Evolutionary conservation across 1,140 invertebrate species (phyloP), one percentile per base, ranked within the genome.

Genomic region (Diplogasteroides magnus): DNA sequence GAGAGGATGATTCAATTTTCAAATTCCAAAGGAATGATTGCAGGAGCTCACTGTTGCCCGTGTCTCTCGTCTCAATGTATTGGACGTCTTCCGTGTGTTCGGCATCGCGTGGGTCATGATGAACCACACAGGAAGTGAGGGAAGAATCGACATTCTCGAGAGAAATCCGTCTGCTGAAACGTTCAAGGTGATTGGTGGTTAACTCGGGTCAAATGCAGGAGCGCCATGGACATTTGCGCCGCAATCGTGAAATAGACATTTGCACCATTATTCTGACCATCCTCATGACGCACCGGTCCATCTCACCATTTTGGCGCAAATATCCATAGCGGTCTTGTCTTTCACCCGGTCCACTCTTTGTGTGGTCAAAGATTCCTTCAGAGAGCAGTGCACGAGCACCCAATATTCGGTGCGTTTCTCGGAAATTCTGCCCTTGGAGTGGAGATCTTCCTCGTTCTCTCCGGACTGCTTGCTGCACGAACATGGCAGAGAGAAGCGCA

Each of bases 351-450:
- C n/a, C n/a, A n/a, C n/a, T n/a, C n/a, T n/a, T n/a, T n/a, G n/a
- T n/a, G n/a, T n/a, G n/a, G n/a, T 19, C 37, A 48, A 48, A 6
- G 37, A 48, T 19, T 48, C 37, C 37, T 19, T 48, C 65, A 80
- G 68, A 57, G 61, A 27, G 64, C 71, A 15, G 65, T 81, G 15
- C 79, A 81, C 61, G 62, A 77, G 28, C 76, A 83, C 64, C 76
- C 76, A n/a, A 56, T 81, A 19, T 76, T 81, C 57, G 79, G 79
- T n/a, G 74, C 79, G 6, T 55, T 83, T 1, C 71, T 81, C 31
- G 79, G 79, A 2, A 81, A 81, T 59, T 81, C 78, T 1, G 80
- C 81, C 0, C 67, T 81, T 2, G 79, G 79, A 2, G 79, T 81
- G 15, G 79, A 81, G 59, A 80, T 81, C 55, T 81, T 81, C 69